Evolutionary conservation across 2,113 vertebrate genomes (phyloP), one percentile per base, ranked within the genome.

Genomic region (Lophura nycthemera): DNA sequence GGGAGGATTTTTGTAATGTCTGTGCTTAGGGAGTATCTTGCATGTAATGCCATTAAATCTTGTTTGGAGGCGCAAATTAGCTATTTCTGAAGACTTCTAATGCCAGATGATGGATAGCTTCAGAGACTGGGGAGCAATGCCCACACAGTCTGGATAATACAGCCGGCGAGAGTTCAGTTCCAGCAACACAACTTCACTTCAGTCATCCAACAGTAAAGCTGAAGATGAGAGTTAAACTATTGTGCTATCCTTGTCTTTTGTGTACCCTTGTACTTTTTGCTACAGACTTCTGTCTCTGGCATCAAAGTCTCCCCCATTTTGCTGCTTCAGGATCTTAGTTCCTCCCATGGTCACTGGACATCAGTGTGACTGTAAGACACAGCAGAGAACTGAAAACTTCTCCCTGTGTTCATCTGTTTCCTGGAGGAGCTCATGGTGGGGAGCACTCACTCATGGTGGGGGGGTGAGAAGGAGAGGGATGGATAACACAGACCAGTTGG

Each of bases 381-480:
- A 40, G 52, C 22, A 90, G 32, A 64, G 17, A 63, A 8, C 11
- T 7, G 1, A 20, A 45, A 32, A 18, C 8, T 54, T 32, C 56
- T 48, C 20, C 6, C 34, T 56, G 34, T 22, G n/a, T 13, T 57
- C 43, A 52, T 0, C 0, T 48, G 52, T 86, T 79, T 8, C 40
- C 84, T 84, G 34, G 19, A 50, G 65, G 40, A 40, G 38, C 13
- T 83, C 14, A 3, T 7, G 18, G 38, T 64, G 43, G 32, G 6
- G 27, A 90, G 8, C 0, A 1, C 21, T 71, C 0, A 0, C 20
- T 66, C 9, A 13, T 65, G 21, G 12, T 2, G 2, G 7, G 0
- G 0, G 1, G 2, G 3, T 25, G 24, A 74, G 47, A 72, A 17
- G 17, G 20, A 61, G 21, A 60, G 17, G 3, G 8, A 63, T 40